These are phyloP conservation scores for Brassicogethes aeneus DNA, from an alignment of 2,888 invertebrate genomes.

Conservation along the genomic window DNA sequence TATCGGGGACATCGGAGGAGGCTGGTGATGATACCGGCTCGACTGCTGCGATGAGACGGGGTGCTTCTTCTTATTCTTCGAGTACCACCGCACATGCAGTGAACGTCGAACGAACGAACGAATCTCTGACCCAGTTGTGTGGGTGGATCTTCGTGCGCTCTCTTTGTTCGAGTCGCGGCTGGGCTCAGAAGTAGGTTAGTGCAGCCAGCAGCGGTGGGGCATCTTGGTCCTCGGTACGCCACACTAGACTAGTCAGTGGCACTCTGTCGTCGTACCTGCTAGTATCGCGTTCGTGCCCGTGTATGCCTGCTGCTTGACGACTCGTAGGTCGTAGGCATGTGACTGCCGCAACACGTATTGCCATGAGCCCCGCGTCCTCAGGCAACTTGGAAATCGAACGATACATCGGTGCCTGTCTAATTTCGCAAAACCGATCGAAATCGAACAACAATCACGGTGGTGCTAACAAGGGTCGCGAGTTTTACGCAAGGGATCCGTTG, in stretches of 20 bases:
- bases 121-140: conserved; percentile 31
- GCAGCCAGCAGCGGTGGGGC: conserved; percentile 27
- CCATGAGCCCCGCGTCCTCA: conserved; percentile 68
- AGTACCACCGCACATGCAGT: no score
- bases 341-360: conserved; percentile 29
- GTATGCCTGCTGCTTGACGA: conserved; percentile 35
- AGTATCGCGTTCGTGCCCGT: conserved; percentile 14
- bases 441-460: conserved; percentile 12
- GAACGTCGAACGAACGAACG: not conserved
- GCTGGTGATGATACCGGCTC: not conserved
- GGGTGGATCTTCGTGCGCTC: conserved; percentile 34
- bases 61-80: no score
- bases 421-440: conserved; percentile 30
- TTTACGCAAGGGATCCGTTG: conserved; percentile 19
- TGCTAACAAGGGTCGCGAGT: conserved; percentile 4
- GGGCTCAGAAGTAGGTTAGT: conserved; percentile 38
- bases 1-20: conserved; percentile 15
- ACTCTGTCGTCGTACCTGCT: conserved; percentile 11
- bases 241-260: conserved; percentile 28
- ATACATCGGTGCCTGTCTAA: conserved; percentile 55
- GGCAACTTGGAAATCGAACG: conserved; percentile 52
- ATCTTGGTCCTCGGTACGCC: conserved; percentile 16
- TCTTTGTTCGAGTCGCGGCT: conserved; percentile 29
- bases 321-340: conserved; percentile 25
- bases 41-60: no score